Percentiles rank a stretch among this genome's conserved stretches.
Conservation (phyloP, 1,140 invertebrate genomes). For the Marisa cornuarietis region DNA sequence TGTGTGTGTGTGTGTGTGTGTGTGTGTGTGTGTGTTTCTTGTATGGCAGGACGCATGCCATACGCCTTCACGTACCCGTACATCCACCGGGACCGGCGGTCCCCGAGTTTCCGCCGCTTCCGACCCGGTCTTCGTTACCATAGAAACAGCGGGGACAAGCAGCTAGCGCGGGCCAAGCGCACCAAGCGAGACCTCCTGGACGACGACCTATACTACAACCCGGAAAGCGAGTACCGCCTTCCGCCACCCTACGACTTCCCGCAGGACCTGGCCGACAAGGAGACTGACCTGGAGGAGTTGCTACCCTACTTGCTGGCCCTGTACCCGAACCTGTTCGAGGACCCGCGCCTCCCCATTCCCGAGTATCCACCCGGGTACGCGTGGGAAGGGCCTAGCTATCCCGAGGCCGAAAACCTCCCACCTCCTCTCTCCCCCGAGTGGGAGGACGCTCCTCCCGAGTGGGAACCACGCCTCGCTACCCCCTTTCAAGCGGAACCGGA, state of each 20-base stretch:
- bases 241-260: constrained; percentile 1
- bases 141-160: background rate
- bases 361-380: constrained; percentile 6
- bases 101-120: background rate
- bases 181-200: constrained; percentile 36
- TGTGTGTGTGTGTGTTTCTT: too few species aligned
- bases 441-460: background rate
- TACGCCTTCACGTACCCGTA: constrained; percentile 1
- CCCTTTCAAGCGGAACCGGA: constrained; percentile 1
- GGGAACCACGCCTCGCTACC: background rate
- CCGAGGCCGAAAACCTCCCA: background rate
- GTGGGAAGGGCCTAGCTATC: background rate
- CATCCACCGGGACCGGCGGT: constrained; percentile 20
- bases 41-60: background rate
- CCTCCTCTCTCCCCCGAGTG: background rate
- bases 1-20: too few species aligned
- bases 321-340: constrained; percentile 15
- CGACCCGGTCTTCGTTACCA: background rate
- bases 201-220: constrained; percentile 22
- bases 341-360: background rate
- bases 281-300: constrained; percentile 14
- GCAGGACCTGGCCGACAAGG: background rate
- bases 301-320: constrained; percentile 16
- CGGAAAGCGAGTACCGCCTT: background rate
- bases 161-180: constrained; percentile 19